These are phyloP conservation scores for Shargacucullia verbasci DNA, from an alignment of 2,888 invertebrate genomes.

Conservation along the genomic window DNA sequence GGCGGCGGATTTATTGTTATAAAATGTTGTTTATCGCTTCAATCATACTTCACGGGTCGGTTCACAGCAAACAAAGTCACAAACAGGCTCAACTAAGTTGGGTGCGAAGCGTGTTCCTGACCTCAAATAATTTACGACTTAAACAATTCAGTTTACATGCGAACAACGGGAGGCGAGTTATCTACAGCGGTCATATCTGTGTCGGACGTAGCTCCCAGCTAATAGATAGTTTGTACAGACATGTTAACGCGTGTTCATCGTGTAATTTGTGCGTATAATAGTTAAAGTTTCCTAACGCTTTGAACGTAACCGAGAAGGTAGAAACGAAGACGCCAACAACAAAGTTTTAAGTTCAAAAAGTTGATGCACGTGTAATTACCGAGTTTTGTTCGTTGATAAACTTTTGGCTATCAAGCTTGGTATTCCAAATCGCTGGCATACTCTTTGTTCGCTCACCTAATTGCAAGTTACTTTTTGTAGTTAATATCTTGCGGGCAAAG, in stretches of 20 bases:
- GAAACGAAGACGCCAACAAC: constrained; percentile 47
- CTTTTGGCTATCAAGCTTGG: constrained; percentile 40
- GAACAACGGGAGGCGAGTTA: constrained; percentile 71
- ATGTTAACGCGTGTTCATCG: constrained; percentile 72
- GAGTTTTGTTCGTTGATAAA: constrained; percentile 39
- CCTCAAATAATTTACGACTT: constrained; percentile 83
- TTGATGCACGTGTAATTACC: constrained; percentile 51
- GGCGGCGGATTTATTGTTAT: constrained; percentile 48
- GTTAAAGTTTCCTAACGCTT: constrained; percentile 71
- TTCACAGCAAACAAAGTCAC: constrained; percentile 74
- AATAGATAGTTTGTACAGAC: constrained; percentile 60
- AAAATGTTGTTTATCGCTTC: constrained; percentile 65
- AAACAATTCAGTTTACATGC: constrained; percentile 77
- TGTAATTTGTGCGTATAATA: constrained; percentile 77
- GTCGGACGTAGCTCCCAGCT: constrained; percentile 74
- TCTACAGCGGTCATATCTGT: constrained; percentile 80
- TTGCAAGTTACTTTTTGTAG: constrained; percentile 33
- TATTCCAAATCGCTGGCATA: constrained; percentile 35
- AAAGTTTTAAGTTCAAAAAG: constrained; percentile 49
- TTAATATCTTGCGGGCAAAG: constrained; percentile 37
- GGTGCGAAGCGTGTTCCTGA: constrained; percentile 74
- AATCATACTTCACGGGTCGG: constrained; percentile 70
- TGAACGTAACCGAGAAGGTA: constrained; percentile 64
- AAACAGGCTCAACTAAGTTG: constrained; percentile 75
- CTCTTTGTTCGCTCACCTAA: constrained; percentile 25